Base-by-base conservation (phyloP, 2,888 invertebrate species). In the Pogonocherus hispidulus region DNA sequence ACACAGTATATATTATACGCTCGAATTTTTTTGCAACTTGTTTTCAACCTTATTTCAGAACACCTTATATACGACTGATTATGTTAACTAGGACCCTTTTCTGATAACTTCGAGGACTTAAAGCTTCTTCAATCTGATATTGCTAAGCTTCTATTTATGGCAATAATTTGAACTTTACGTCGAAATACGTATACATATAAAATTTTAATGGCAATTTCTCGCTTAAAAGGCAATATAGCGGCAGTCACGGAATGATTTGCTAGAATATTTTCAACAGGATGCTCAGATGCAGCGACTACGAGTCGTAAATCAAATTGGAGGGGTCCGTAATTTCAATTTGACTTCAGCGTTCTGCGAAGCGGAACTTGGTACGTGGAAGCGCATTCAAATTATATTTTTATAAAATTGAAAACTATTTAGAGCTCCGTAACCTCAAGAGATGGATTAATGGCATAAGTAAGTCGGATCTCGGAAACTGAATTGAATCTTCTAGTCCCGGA, bases 241-340 rank as follows among this genome's bases (percentile, higher is more conserved):
- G 55, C 35, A 20, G 35, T 20, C 37, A 11, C 35, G 55, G 19
- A 11, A 47, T 27, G 47, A 59, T 59, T 35, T 59, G 59, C 59
- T 47, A 20, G 20, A 16, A 59, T 59, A 59, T 59, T 59, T 57
- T 59, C 59, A 59, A 35, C 59, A 59, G 47, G 47, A 59, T 47
- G 46, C 59, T 47, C 23, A 27, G 47, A 59, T 59, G 59, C 47
- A 59, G 59, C 32, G 22, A 47, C 59, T 49, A 32, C 19, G 16
- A 47, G 47, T 54, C 27, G 27, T 64, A 64, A 64, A 55, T 64
- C 64, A 64, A 64, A 64, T 56, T 57, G 49, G 37, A 55, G 44
- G 49, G 44, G 32, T 52, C 22, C 64, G 51, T 54, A 52, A 63
- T 56, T 64, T 51, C 64, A 64, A 64, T 64, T 64, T 64, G 64